These are phyloP conservation scores for Microtus ochrogaster DNA, from an alignment of 2,113 vertebrate species.

Conservation along the genomic window DNA sequence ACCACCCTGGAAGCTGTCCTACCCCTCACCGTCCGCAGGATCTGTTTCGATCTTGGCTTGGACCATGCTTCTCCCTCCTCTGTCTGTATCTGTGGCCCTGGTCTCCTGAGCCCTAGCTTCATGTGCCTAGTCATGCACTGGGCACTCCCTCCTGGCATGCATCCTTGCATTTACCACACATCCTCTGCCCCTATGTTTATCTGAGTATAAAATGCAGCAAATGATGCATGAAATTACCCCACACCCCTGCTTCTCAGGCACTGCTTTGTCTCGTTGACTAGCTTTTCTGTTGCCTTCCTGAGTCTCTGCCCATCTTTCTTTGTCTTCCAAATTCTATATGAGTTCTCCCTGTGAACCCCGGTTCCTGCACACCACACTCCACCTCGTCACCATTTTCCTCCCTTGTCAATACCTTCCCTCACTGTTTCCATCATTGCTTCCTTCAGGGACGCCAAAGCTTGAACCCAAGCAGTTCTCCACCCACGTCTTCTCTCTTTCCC, in stretches of 20 bases:
- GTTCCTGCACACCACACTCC: neutral
- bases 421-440: neutral
- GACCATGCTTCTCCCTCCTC: neutral
- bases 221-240: neutral
- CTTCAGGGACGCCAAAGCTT: neutral
- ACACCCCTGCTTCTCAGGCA: neutral
- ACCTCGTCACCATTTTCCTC: neutral
- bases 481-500: neutral
- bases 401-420: neutral
- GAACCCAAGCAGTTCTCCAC: neutral
- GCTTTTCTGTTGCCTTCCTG: neutral
- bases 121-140: neutral
- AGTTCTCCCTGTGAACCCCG: neutral
- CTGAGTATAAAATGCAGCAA: neutral
- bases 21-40: neutral
- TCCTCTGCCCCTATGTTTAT: neutral
- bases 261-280: neutral
- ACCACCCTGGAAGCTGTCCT: neutral
- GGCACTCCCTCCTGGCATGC: neutral
- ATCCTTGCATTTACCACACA: neutral
- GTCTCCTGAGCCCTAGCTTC: neutral
- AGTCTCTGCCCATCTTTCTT: neutral
- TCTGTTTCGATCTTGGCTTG: neutral
- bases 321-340: neutral
- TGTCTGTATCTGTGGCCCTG: neutral